Conservation (phyloP, 2,797 vertebrate genomes). For the Thaleichthys pacificus region DNA sequence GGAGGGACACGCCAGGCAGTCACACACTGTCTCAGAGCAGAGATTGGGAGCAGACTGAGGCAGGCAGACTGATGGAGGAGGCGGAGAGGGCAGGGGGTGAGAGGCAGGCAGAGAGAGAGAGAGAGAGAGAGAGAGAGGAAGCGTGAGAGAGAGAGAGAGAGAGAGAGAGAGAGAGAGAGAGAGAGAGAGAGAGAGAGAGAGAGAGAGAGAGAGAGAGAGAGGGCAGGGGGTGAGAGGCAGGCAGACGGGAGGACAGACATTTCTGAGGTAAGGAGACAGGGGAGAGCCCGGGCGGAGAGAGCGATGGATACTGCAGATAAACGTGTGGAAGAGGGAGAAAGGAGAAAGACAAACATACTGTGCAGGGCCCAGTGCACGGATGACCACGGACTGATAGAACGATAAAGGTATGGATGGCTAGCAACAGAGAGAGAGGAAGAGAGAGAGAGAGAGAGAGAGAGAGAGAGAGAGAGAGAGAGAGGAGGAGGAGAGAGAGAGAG, state of each 20-base stretch:
- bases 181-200: too few relatives aligned
- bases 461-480: conserved; percentile 56
- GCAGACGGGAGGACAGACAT: too few relatives aligned
- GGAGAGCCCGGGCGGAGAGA: neutral
- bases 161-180: too few relatives aligned
- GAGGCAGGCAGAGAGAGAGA: too few relatives aligned
- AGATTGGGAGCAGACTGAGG: neutral
- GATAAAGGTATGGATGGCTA: neutral
- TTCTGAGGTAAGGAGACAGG: conserved; percentile 1
- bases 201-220: too few relatives aligned
- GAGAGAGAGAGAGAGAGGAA: too few relatives aligned
- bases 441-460: conserved; percentile 43
- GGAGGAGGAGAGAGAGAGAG: conserved; percentile 43
- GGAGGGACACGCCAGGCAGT: conserved; percentile 74
- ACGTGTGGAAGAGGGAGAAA: neutral
- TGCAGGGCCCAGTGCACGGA: conserved; percentile 7
- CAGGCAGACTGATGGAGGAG: neutral
- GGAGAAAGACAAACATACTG: conserved; percentile 10
- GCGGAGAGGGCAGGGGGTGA: neutral
- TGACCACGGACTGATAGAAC: conserved; percentile 36
- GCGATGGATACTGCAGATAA: neutral
- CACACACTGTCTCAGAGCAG: conserved; percentile 75
- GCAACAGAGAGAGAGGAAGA: conserved; percentile 31
- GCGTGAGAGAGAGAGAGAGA: too few relatives aligned
- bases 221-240: too few relatives aligned